These are phyloP conservation scores for Hyposoter dolosus DNA, from an alignment of 2,888 invertebrate species.

Conservation along the genomic window DNA sequence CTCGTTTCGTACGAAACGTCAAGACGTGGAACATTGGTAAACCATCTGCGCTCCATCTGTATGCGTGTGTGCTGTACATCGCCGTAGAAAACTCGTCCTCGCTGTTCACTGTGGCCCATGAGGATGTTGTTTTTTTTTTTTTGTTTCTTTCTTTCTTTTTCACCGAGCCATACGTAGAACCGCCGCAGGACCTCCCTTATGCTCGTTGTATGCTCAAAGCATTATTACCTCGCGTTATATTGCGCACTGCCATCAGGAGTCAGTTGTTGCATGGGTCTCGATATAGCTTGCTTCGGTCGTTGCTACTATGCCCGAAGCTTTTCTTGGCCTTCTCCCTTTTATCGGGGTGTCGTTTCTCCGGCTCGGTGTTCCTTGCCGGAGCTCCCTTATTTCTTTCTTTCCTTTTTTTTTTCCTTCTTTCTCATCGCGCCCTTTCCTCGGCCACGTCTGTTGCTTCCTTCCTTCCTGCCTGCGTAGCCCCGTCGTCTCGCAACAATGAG, in stretches of 20 bases:
- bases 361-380: conserved; percentile 60
- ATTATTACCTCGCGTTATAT: conserved; percentile 52
- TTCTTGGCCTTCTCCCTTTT: conserved; percentile 10
- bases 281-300: neutral
- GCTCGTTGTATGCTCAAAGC: conserved; percentile 27
- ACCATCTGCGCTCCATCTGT: conserved; percentile 54
- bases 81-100: conserved; percentile 38
- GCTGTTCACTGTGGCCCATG: conserved; percentile 32
- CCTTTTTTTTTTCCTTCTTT: conserved; percentile 49
- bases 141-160: conserved; percentile 12
- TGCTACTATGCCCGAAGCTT: conserved; percentile 63
- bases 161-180: conserved; percentile 25
- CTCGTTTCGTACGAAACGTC: conserved; percentile 37
- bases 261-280: conserved; percentile 54
- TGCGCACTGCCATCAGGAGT: conserved; percentile 59
- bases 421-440: conserved; percentile 10
- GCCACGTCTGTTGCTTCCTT: conserved; percentile 74
- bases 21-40: conserved; percentile 27
- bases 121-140: neutral
- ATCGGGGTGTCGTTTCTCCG: conserved; percentile 60
- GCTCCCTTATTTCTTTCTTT: conserved; percentile 50
- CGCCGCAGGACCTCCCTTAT: conserved; percentile 45
- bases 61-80: conserved; percentile 2
- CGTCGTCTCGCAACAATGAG: conserved; percentile 74
- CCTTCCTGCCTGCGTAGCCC: conserved; percentile 74